Conservation (phyloP, 2,888 invertebrate genomes). For the Alentia gelatinosa region DNA sequence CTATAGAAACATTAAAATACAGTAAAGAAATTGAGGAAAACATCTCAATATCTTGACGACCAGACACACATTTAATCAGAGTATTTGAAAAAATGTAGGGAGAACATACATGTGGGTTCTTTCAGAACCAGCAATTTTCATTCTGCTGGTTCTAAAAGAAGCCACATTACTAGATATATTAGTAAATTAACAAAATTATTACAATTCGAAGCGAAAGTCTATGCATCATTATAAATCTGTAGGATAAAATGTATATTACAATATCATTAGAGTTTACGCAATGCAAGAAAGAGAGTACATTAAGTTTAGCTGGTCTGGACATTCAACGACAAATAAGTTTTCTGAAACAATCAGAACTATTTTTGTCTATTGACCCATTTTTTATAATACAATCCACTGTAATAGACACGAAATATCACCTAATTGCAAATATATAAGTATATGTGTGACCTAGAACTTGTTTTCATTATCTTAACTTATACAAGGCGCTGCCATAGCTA, state of each 20-base stretch:
- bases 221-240: background rate
- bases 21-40: background rate
- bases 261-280: background rate
- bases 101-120: background rate
- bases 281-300: no score
- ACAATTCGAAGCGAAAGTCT: background rate
- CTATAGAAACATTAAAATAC: constrained; percentile 12
- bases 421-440: no score
- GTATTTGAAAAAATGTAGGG: background rate
- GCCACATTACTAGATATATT: background rate
- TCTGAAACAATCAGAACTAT: no score
- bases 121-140: background rate
- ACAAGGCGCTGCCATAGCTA: no score
- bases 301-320: no score
- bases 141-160: background rate
- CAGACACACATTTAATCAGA: background rate
- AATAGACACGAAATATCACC: no score
- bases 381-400: no score
- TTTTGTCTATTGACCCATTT: no score
- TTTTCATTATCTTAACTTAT: no score
- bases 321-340: no score
- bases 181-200: background rate
- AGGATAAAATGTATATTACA: background rate
- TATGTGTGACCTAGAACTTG: no score
- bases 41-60: background rate